phyloP scores from a whole-genome alignment of 1,140 invertebrate genomes.

The Scaptomyza pallida region DNA sequence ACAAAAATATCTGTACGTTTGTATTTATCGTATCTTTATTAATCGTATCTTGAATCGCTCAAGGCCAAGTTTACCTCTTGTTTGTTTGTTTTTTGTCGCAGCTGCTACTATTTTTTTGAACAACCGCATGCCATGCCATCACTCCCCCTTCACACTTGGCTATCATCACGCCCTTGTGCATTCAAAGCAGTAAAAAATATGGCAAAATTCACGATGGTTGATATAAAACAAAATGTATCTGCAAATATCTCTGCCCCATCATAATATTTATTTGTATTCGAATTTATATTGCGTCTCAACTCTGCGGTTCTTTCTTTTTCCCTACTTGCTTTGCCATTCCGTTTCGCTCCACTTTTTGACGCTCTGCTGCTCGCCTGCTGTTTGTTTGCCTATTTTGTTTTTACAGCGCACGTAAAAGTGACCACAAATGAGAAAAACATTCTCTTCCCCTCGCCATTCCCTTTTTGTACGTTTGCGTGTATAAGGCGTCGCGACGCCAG shows the following conservation, averaged over 20 bases:
- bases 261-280: conserved; percentile 49
- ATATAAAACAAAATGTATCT: conserved; percentile 49
- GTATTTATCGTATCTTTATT: too few species aligned
- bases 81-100: too few species aligned
- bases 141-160: too few species aligned
- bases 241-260: conserved; percentile 39
- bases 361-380: conserved; percentile 9
- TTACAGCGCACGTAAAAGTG: conserved; percentile 74
- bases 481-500: conserved; percentile 40
- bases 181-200: conserved; percentile 35
- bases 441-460: background rate
- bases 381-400: conserved; percentile 54
- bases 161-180: too few species aligned
- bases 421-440: conserved; percentile 63
- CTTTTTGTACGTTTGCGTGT: background rate
- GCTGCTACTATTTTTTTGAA: too few species aligned
- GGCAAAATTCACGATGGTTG: conserved; percentile 9
- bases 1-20: too few species aligned
- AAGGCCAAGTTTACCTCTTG: too few species aligned
- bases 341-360: background rate
- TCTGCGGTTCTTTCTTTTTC: background rate
- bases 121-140: background rate
- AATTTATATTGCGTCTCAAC: conserved; percentile 35
- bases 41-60: too few species aligned
- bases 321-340: background rate